Base-by-base conservation (phyloP, 1,140 invertebrate species). In the Drosophila littoralis region DNA sequence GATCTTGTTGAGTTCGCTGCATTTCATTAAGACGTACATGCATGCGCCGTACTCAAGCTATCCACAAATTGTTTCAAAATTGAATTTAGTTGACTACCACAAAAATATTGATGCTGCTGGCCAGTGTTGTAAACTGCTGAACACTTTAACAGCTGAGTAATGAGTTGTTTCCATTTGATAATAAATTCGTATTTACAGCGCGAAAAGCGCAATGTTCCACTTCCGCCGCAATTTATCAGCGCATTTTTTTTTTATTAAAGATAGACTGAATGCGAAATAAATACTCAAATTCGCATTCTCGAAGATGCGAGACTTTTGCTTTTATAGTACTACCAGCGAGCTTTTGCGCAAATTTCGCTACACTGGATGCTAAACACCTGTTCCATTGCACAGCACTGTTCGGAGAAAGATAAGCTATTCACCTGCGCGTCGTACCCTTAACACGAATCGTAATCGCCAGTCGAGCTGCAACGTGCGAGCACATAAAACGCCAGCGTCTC, bases 1-100 rank as follows among this genome's bases (percentile, higher is more conserved):
- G 74, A 7, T 84, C 77, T 22, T 67, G 50, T 43, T 77, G 73
- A 42, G 57, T 45, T 55, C 82, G 83, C 65, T 86, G 83, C 82
- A 86, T 86, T 17, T 36, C 71, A 48, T 33, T 46, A 33, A 43
- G 58, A 42, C 50, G 33, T 38, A 33, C 22, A 59, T 43, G 40
- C 28, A 52, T 52, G 17, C 22, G 36, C 9, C 6, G 32, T 15
- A 35, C 9, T 35, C 28, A n/a, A 8, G 15, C n/a, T 45, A 35
- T 28, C 12, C 38, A 13, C 40, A 15, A 35, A 55, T 48, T 71
- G 4, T 38, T 35, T 48, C 6, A 7, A 50, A 17, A 38, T 52
- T 17, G 8, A 7, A 60, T 55, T 1, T 28, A 48, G n/a, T 15
- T 48, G 17, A 50, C 43, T 10, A 58, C 33, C 48, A 68, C 40